A percentile compares a stretch with the other conserved stretches of the same genome.
These are phyloP conservation scores for Campylomormyrus tamandua DNA, from an alignment of 2,113 vertebrate species.

Conservation along the genomic window DNA sequence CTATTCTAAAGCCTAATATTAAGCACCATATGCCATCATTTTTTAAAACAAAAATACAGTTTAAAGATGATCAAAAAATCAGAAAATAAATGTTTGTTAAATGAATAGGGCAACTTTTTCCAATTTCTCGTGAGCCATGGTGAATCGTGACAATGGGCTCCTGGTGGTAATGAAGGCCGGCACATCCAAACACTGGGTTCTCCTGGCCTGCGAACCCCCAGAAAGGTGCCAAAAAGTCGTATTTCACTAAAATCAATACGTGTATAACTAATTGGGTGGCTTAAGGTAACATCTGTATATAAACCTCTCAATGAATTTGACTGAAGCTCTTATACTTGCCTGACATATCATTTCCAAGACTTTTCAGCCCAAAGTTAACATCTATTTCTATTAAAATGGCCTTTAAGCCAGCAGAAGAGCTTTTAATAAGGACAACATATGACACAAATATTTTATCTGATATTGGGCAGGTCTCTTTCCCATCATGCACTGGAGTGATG, in stretches of 20 bases:
- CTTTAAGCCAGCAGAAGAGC: neutral
- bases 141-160: neutral
- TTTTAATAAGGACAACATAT: neutral
- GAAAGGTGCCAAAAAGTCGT: neutral
- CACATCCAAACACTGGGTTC: neutral
- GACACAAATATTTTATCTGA: neutral
- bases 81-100: neutral
- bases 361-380: neutral
- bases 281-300: neutral
- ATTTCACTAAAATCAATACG: neutral
- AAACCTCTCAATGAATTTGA: neutral
- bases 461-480: neutral
- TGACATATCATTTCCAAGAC: neutral
- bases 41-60: neutral
- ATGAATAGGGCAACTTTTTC: neutral
- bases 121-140: neutral
- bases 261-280: neutral
- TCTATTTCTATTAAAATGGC: neutral
- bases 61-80: neutral
- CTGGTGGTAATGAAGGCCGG: neutral
- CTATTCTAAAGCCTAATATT: slow-evolving; percentile 7
- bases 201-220: neutral
- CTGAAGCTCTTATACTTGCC: neutral
- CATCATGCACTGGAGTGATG: neutral
- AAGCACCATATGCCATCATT: neutral